These are phyloP conservation scores for Liopterus haemorrhoidalis DNA, from an alignment of 2,888 invertebrate species.

Conservation along the genomic window DNA sequence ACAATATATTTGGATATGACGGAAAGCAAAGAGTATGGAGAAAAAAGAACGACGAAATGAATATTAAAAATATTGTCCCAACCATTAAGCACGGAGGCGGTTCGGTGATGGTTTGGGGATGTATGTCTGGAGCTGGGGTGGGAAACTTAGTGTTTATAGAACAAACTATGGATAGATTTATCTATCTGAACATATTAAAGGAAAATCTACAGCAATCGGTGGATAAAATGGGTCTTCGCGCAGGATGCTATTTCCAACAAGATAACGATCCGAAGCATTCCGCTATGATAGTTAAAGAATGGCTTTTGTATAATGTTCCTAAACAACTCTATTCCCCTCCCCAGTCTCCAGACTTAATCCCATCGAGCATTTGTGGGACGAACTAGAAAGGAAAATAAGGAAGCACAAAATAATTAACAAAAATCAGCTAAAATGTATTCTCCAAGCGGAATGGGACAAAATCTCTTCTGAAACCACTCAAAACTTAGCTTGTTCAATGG, in stretches of 20 bases:
- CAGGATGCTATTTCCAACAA: constrained; percentile 16
- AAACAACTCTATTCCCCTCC: too few species aligned
- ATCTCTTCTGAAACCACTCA: too few species aligned
- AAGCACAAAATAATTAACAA: too few species aligned
- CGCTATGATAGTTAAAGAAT: too few species aligned
- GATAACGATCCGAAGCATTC: too few species aligned
- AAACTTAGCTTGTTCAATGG: too few species aligned
- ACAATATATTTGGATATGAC: constrained; percentile 27
- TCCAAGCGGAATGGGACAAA: too few species aligned
- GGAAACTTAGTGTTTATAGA: constrained; percentile 31
- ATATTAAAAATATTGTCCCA: constrained; percentile 26
- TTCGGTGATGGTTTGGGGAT: constrained; percentile 33
- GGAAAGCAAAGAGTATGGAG: constrained; percentile 26
- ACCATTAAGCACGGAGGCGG: constrained; percentile 36
- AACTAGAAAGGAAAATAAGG: too few species aligned
- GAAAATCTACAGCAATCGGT: constrained; percentile 6
- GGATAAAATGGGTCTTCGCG: neutral
- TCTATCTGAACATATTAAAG: constrained; percentile 29
- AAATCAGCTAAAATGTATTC: too few species aligned
- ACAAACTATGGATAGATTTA: constrained; percentile 29
- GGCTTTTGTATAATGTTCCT: too few species aligned
- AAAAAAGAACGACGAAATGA: constrained; percentile 26
- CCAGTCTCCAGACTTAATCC: too few species aligned
- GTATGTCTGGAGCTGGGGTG: constrained; percentile 29
- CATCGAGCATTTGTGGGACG: too few species aligned